Conservation (phyloP, 2,888 invertebrate species). For the Watsonalla binaria region DNA sequence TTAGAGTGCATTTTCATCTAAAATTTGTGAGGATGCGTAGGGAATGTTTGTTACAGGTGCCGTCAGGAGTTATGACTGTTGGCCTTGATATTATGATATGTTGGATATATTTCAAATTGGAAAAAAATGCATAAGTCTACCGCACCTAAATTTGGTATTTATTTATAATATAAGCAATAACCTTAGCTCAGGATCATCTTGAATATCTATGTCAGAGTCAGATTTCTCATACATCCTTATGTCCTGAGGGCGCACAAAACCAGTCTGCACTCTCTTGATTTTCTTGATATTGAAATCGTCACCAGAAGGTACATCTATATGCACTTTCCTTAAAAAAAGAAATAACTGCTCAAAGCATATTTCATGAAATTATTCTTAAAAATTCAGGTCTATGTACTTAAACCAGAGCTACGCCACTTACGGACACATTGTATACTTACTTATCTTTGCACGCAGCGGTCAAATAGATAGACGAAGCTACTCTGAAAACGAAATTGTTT, state of each 20-base stretch:
- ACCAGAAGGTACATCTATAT: conserved; percentile 24
- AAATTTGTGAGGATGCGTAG: no score
- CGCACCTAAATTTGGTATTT: no score
- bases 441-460: background rate
- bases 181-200: background rate
- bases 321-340: conserved; percentile 48
- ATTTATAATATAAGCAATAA: no score
- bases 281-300: conserved; percentile 19
- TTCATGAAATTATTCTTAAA: no score
- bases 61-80: no score
- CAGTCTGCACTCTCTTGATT: conserved; percentile 52
- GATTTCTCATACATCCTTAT: background rate
- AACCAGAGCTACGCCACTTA: background rate
- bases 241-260: conserved; percentile 38
- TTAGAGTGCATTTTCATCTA: no score
- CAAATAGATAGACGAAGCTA: conserved; percentile 27
- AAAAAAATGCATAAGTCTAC: background rate
- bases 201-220: conserved; percentile 3
- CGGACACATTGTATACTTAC: background rate
- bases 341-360: no score
- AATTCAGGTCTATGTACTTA: no score
- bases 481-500: conserved; percentile 22
- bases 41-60: no score
- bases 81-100: no score
- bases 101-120: no score